phyloP scores from a whole-genome alignment of 2,113 vertebrate genomes.

The Oncorhynchus mykiss region DNA sequence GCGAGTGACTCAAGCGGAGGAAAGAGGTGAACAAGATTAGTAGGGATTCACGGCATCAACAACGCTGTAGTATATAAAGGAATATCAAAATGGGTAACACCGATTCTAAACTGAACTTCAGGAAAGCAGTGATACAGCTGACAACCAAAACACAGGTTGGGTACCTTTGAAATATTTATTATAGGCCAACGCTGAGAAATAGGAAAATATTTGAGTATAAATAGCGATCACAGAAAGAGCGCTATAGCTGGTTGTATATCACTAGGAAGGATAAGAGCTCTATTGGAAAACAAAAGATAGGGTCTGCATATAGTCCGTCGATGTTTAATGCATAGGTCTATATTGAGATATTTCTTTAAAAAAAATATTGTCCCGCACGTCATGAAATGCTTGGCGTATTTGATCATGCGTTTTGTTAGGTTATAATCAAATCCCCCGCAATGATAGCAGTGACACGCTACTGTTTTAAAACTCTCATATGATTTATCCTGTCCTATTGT shows the following conservation, averaged over 20 bases:
- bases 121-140: conserved; percentile 97
- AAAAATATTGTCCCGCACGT: neutral
- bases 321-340: neutral
- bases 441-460: neutral
- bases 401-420: neutral
- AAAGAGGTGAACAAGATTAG: conserved; percentile 64
- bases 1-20: conserved; percentile 61
- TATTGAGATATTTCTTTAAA: neutral
- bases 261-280: neutral
- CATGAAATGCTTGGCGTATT: neutral
- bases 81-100: conserved; percentile 85
- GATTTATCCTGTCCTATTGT: neutral
- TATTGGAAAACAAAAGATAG: neutral
- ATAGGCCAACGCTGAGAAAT: neutral
- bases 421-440: neutral
- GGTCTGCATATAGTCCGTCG: neutral
- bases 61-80: conserved; percentile 35
- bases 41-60: conserved; percentile 51
- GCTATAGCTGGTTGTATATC: neutral
- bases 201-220: neutral
- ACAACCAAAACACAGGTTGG: conserved; percentile 96
- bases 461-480: neutral
- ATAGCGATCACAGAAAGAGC: neutral
- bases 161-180: neutral
- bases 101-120: conserved; percentile 96